These are phyloP conservation scores for Neodiprion fabricii DNA, from an alignment of 1,140 invertebrate species.

Conservation along the genomic window DNA sequence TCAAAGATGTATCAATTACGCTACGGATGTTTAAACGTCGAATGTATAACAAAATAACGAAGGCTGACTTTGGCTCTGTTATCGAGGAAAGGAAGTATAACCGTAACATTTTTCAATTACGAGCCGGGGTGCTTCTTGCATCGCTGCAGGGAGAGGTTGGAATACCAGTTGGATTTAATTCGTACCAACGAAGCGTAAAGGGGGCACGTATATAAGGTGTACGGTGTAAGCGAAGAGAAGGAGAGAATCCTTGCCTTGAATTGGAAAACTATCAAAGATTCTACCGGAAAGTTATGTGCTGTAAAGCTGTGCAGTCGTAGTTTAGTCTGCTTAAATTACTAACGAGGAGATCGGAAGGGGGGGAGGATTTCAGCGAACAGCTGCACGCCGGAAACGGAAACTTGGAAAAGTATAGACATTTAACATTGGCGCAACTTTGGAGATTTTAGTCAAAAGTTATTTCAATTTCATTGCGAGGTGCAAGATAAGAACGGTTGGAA, in stretches of 20 bases:
- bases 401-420: neutral
- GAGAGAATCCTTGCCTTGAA: neutral
- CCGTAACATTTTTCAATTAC: neutral
- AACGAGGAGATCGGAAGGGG: neutral
- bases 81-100: neutral
- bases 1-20: too few relatives aligned
- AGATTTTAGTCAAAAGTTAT: neutral
- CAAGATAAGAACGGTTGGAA: neutral
- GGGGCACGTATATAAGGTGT: too few relatives aligned
- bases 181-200: neutral
- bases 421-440: neutral
- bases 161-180: neutral
- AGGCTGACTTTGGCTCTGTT: neutral
- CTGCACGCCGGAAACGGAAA: neutral
- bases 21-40: too few relatives aligned
- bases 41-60: neutral
- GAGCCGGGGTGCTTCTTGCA: neutral
- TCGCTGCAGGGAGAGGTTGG: too few relatives aligned
- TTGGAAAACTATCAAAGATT: conserved; percentile 2
- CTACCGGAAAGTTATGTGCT: neutral
- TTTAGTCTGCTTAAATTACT: neutral
- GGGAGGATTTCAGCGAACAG: too few relatives aligned
- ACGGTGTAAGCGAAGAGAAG: neutral
- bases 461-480: neutral
- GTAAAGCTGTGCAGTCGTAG: neutral